Evolutionary conservation across 2,113 vertebrate species (phyloP), one percentile per base, ranked within the genome.

Genomic region (Callochromis pleurospilus): DNA sequence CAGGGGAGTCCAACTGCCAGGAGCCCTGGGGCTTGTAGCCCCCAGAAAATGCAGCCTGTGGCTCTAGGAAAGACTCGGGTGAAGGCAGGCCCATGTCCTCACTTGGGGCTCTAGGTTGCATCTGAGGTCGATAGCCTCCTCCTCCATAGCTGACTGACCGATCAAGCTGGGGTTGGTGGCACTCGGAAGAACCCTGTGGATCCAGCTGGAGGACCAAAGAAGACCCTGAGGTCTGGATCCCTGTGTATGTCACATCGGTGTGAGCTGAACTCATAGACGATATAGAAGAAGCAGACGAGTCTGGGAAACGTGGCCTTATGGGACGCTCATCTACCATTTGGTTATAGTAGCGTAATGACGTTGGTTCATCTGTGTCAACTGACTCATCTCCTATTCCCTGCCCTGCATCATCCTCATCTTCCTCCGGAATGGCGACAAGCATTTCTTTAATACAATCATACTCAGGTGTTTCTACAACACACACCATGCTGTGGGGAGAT

Each of bases 11-110:
- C 68, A 94, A 10, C 26, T 95, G 96, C 98, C 98, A 99, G 19
- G 97, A 95, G 82, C 94, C 96, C 95, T 99, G 98, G 82, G 98
- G 98, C 92, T 97, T 96, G 89, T 99, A 99, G n/a, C 97, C 98
- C 6, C 92, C 95, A 33, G 95, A 92, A 54, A 90, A 81, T 21
- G 88, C 31, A 68, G 70, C 88, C 54, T 92, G 86, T 2, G 87
- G 42, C 55, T 94, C 87, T 19, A 60, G 26, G 6, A 87, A 84
- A 7, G 89, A 85, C 58, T 92, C 86, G 0, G 86, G 51, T 7
- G 91, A 89, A 60, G 14, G 17, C 33, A 83, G n/a, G 11, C 4
- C n/a, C 21, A 42, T 14, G 68, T 84, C 60, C 47, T 90, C 33
- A 33, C n/a, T 38, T 10, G 42, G 19, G 26, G 58, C 75, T 65